Evolutionary conservation across 1,140 invertebrate genomes (phyloP).

Genomic region (Apis laboriosa): DNA sequence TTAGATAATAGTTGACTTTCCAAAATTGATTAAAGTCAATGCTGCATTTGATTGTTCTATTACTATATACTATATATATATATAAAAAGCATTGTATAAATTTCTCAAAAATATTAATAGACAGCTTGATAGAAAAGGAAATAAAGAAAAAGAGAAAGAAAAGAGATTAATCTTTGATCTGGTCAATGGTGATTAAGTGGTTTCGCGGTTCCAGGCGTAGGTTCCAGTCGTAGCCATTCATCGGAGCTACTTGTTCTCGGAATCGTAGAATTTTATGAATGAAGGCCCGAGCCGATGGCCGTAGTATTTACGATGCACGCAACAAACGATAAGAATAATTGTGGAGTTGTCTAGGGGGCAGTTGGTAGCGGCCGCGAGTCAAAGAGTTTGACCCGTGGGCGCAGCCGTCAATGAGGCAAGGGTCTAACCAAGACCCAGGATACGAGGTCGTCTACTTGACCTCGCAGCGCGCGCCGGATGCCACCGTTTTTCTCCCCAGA

Average conservation of each 20-base stretch:
- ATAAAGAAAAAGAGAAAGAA: background rate
- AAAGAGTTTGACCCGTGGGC: conserved; percentile 73
- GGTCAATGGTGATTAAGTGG: background rate
- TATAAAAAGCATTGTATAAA: too few species aligned
- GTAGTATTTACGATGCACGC: conserved; percentile 24
- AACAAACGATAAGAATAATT: conserved; percentile 47
- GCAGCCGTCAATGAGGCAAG: conserved; percentile 65
- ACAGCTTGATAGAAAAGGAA: too few species aligned
- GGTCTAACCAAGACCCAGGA: conserved; percentile 71
- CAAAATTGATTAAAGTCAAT: too few species aligned
- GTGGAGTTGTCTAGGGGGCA: conserved; percentile 67
- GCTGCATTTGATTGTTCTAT: too few species aligned
- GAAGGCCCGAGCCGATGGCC: background rate
- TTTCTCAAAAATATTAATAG: too few species aligned
- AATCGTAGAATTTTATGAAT: conserved; percentile 49
- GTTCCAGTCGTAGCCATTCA: conserved; percentile 29
- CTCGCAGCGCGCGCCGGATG: conserved; percentile 75
- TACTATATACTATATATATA: too few species aligned
- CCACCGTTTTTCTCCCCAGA: conserved; percentile 72
- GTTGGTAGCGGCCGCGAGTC: conserved; percentile 70
- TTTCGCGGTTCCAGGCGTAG: background rate
- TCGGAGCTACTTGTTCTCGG: conserved; percentile 24
- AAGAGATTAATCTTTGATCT: accelerated
- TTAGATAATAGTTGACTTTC: too few species aligned
- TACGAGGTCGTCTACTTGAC: conserved; percentile 75